Evolutionary conservation across 2,888 invertebrate species (phyloP).

Genomic region (Watsonalla binaria): DNA sequence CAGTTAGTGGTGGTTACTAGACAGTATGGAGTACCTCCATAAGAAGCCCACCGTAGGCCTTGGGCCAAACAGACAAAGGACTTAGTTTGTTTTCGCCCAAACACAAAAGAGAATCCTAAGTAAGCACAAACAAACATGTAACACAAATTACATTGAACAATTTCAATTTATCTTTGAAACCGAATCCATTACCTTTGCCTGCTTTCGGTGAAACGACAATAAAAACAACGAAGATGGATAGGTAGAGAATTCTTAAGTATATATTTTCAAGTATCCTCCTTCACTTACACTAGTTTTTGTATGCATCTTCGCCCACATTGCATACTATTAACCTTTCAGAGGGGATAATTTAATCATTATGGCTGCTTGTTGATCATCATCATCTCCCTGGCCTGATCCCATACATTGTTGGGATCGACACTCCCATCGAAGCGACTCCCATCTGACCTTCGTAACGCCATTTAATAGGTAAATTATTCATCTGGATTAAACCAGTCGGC

Average conservation of each 20-base stretch:
- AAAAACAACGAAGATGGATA: conserved; percentile 13
- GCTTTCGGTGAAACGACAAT: conserved; percentile 17
- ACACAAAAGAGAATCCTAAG: conserved; percentile 61
- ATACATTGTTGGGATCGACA: no score
- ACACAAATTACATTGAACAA: conserved; percentile 49
- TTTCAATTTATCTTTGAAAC: conserved; percentile 46
- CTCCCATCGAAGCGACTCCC: no score
- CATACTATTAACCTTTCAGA: no score
- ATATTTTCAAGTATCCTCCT: neutral
- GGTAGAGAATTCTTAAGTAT: neutral
- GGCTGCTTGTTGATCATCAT: no score
- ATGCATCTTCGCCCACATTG: neutral
- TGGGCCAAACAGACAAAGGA: conserved; percentile 53
- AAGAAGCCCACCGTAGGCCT: conserved; percentile 59
- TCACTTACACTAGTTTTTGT: neutral
- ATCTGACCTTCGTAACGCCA: no score
- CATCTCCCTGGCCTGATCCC: no score
- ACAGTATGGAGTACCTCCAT: conserved; percentile 37
- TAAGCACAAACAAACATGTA: conserved; percentile 54
- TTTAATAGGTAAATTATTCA: no score
- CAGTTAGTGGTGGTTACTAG: conserved; percentile 15
- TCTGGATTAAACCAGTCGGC: no score
- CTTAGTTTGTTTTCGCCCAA: conserved; percentile 55
- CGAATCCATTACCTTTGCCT: conserved; percentile 35
- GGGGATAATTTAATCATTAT: no score